Base-by-base conservation (phyloP, 2,888 invertebrate species). In the Iselma pallidipennis region DNA sequence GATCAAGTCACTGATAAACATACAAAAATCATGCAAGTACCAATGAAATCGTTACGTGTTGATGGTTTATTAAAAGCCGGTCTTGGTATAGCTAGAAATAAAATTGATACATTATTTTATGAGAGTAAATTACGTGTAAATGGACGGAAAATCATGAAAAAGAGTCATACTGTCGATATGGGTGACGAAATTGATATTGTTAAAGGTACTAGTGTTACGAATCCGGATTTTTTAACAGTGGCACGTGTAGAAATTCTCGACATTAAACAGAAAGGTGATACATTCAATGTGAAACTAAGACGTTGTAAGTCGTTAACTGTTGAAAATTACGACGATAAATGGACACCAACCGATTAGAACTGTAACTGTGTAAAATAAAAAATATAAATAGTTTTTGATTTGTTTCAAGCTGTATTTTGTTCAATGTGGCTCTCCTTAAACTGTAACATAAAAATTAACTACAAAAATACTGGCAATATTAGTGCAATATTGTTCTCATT, bases 161-260 rank as follows among this genome's bases (percentile, higher is more conserved):
- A 95, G 81, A 91, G 92, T 80, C 77, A 80, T 14, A 80, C 83
- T 71, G 89, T 93, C 80, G 83, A 68, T 45, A 73, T 72, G 62
- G 91, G 90, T 10, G 92, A 93, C 82, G 92, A 92, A 83, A 83
- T 94, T 63, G 95, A 95, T 82, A 75, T 93, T 0, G 85, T 94
- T 61, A 89, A 88, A 79, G 87, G 88, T 55, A 81, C 84, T 2
- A 90, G 88, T 73, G 83, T 85, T 0, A 82, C 85, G 9, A 94
- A 93, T 82, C 84, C 89, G 7, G 84, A 88, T 2, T 89, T 91
- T 74, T 76, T 93, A 51, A 82, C 87, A 69, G 85, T 94, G 16
- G 85, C 90, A 6, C 84, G 94, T 74, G 83, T 94, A 12, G 87
- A 89, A 78, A 79, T 94, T 62, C 68, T 91, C 12, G 82, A 83